Percentiles rank a stretch among this genome's conserved stretches.
These are phyloP conservation scores for Diadophis punctatus DNA, from an alignment of 2,113 vertebrate species.

Conservation along the genomic window DNA sequence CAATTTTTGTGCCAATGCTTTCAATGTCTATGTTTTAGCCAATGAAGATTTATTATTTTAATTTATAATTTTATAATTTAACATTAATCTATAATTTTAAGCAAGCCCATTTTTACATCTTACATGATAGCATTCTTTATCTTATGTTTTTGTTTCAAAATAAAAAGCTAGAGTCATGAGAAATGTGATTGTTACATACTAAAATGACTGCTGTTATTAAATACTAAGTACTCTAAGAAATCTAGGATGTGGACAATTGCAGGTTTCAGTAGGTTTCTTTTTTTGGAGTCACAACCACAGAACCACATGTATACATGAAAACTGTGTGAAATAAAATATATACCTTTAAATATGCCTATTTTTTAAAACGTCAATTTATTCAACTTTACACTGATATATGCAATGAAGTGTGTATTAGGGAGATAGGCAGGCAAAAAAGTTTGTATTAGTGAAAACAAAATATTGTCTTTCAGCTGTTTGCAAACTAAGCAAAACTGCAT, in stretches of 20 bases:
- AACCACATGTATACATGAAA: not conserved
- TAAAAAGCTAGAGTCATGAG: not conserved
- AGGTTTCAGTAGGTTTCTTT: not conserved
- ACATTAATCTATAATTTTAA: not conserved
- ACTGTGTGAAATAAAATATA: not conserved
- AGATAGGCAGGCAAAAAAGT: not conserved
- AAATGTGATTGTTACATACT: not conserved
- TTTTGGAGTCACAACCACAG: not conserved
- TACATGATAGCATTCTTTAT: not conserved
- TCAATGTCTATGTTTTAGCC: not conserved
- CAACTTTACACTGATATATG: not conserved
- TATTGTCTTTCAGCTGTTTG: not conserved
- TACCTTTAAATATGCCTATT: not conserved
- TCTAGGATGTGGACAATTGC: not conserved
- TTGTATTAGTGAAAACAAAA: not conserved
- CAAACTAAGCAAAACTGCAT: not conserved
- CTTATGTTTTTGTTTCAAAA: not conserved
- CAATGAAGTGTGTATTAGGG: not conserved
- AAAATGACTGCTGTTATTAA: not conserved
- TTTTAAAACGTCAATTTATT: not conserved
- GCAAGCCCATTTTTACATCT: not conserved
- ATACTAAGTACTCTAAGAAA: not conserved
- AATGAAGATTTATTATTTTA: not conserved
- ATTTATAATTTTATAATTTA: not conserved
- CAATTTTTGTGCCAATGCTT: not conserved